phyloP scores from a whole-genome alignment of 2,113 vertebrate genomes.

The Brienomyrus longianalis region DNA sequence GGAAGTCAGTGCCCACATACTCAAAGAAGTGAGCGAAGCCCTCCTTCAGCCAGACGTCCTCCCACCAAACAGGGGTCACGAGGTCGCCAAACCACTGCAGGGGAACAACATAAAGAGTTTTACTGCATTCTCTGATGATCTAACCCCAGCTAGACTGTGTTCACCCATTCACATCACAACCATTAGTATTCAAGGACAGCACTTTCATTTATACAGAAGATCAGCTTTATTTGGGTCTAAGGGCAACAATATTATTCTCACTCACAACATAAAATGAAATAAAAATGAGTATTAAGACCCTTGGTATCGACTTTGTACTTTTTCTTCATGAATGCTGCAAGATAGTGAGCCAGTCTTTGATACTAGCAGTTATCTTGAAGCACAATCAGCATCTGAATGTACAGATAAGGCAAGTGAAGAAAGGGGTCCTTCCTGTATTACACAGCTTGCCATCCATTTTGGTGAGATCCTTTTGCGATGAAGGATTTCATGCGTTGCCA shows the following conservation, averaged over 20 bases:
- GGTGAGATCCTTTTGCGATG: not conserved
- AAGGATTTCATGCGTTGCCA: not conserved
- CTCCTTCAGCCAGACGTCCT: constrained; percentile 97
- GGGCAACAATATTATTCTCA: not conserved
- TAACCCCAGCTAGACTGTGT: not conserved
- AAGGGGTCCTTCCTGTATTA: not conserved
- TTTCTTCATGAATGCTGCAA: not conserved
- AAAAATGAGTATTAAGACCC: not conserved
- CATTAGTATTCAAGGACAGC: not conserved
- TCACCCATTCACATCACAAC: not conserved
- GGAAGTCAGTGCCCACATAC: constrained; percentile 92
- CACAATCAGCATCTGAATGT: not conserved
- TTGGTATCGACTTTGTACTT: not conserved
- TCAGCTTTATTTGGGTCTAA: not conserved
- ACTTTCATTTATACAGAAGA: not conserved
- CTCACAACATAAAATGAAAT: not conserved
- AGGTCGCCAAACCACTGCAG: constrained; percentile 95
- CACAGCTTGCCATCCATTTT: not conserved
- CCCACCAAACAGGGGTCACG: constrained; percentile 97
- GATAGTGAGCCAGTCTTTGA: not conserved
- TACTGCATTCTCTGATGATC: not conserved
- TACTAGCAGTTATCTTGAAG: not conserved
- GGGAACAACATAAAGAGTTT: constrained; percentile 15
- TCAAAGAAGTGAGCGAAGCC: constrained; percentile 97
- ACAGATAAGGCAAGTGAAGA: not conserved